A percentile compares a stretch with the other conserved stretches of the same genome.
These are phyloP conservation scores for Yponomeuta evonymella DNA, from an alignment of 2,888 invertebrate species.

Conservation along the genomic window DNA sequence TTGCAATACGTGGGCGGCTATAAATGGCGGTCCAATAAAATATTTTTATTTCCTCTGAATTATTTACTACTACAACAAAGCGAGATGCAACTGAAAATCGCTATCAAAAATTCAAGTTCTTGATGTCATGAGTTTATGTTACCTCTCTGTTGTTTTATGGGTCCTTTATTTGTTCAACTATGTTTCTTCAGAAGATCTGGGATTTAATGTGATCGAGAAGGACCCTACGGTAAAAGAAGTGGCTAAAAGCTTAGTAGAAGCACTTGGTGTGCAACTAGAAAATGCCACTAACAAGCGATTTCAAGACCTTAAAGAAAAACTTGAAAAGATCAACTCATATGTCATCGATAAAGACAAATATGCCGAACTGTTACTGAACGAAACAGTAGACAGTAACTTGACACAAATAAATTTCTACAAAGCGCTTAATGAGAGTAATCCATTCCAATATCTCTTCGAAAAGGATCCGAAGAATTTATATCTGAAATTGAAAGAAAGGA, in stretches of 20 bases:
- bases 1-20: neutral
- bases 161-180: neutral
- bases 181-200: neutral
- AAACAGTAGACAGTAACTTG: slow-evolving; percentile 36
- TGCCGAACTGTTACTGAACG: slow-evolving; percentile 36
- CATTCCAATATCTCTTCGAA: slow-evolving; percentile 34
- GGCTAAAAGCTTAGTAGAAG: slow-evolving; percentile 31
- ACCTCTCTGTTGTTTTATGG: neutral
- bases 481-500: slow-evolving; percentile 53
- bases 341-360: slow-evolving; percentile 41
- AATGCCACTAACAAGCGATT: slow-evolving; percentile 31
- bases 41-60: slow-evolving; percentile 6
- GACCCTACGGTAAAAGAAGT: slow-evolving; percentile 28
- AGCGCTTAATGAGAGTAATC: slow-evolving; percentile 46
- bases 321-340: slow-evolving; percentile 42
- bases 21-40: slow-evolving; percentile 16
- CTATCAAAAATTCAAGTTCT: slow-evolving; percentile 14
- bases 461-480: slow-evolving; percentile 48
- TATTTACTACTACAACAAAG: slow-evolving; percentile 15
- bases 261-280: slow-evolving; percentile 25
- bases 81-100: slow-evolving; percentile 17
- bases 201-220: neutral
- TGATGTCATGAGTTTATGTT: neutral
- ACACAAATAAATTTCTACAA: slow-evolving; percentile 53
- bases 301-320: slow-evolving; percentile 44